These are phyloP conservation scores for Benitochromis conjunctus DNA, from an alignment of 2,113 vertebrate species.

Conservation along the genomic window DNA sequence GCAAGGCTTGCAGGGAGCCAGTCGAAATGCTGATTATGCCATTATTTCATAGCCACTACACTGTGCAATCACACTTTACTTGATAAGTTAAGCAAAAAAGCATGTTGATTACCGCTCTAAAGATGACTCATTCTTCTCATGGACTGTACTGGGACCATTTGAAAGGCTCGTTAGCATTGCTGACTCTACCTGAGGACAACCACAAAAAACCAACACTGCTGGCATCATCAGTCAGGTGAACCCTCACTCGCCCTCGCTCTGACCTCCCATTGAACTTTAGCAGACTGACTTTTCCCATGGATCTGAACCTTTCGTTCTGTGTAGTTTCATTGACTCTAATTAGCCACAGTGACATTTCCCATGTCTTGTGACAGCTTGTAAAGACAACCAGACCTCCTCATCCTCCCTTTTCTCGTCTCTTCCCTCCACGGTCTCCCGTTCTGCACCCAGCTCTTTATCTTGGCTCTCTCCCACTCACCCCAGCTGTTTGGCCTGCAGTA, in stretches of 20 bases:
- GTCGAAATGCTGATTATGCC: not conserved
- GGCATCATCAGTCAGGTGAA: not conserved
- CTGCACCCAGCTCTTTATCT: conserved; percentile 35
- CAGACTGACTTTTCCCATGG: conserved; percentile 42
- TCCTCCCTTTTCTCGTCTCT: not conserved
- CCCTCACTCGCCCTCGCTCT: not conserved
- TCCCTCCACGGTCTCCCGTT: not conserved
- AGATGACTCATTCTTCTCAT: not conserved
- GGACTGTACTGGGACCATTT: not conserved
- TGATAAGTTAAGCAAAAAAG: not conserved
- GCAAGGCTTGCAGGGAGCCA: not conserved
- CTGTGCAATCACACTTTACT: not conserved
- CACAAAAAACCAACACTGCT: not conserved
- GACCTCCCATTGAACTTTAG: conserved; percentile 30
- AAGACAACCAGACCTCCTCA: conserved; percentile 24
- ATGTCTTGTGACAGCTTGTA: conserved; percentile 46
- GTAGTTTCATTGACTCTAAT: conserved; percentile 50
- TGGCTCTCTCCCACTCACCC: conserved; percentile 25
- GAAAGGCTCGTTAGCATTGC: not conserved
- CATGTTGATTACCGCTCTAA: not conserved
- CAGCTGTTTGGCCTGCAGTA: conserved; percentile 61
- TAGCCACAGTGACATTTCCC: conserved; percentile 40
- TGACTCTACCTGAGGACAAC: not conserved
- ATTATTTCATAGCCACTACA: not conserved
- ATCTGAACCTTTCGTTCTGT: not conserved